Base-by-base conservation (phyloP, 1,140 invertebrate species). In the Bombyx mori region DNA sequence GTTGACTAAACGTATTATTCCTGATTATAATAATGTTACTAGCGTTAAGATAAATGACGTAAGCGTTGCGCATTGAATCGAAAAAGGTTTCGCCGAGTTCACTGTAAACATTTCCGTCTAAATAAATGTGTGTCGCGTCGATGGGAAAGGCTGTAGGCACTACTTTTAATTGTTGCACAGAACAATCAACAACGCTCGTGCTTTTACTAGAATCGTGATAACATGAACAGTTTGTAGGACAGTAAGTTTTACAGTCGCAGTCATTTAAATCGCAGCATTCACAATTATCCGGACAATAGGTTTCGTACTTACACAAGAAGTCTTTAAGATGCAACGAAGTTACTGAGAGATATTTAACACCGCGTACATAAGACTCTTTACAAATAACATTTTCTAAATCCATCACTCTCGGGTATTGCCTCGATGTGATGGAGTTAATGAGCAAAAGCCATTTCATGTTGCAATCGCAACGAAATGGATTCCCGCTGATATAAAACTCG, bases 71-170 rank as follows among this genome's bases (percentile, higher is more conserved):
- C 22, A 95, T 91, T 1, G 94, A 94, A 75, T 95, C 94, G 74
- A 98, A 95, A 56, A 94, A 91, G 73, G 95, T 93, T 73, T 94
- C 93, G 66, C 95, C 92, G 52, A 97, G 76, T 71, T 93, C 91
- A 51, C 90, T 91, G 62, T 97, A 92, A 63, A 75, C 71, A 74
- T 95, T 91, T 47, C 95, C 95, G 79, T 97, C 96, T 60, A 98
- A 81, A 80, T 96, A 97, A 9, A 97, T 90, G 78, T 96, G 94
- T n/a, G 95, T 97, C 1, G 94, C 94, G 77, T 96, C 95, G 91
- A 95, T 94, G 1, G 96, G 96, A 67, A 97, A 92, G 46, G 93
- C 90, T 6, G 90, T 84, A 1, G 96, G 96, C 52, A 97, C 91
- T 50, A 90, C 88, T 52, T 89, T 81, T 54, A 91, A 89, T 66